Conservation (phyloP, 1,140 invertebrate genomes). For the Batillaria attramentaria region DNA sequence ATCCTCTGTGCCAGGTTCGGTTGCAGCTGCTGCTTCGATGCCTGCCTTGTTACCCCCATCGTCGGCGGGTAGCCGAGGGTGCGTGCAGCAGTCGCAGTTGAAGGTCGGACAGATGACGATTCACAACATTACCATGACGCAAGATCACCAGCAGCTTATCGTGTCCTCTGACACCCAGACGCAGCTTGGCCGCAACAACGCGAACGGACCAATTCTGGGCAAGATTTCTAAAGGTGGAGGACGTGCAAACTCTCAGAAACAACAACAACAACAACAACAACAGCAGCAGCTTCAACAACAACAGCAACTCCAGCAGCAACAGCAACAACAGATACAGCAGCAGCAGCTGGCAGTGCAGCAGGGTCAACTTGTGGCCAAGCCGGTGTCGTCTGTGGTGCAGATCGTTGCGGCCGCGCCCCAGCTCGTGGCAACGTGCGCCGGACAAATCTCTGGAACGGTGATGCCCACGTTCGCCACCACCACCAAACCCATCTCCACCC, state of each 20-base stretch:
- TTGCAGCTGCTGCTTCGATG: slow-evolving; percentile 35
- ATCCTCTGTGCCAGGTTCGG: slow-evolving; percentile 12
- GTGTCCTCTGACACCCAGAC: slow-evolving; percentile 67
- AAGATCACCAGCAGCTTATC: slow-evolving; percentile 66
- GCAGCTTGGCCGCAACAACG: slow-evolving; percentile 60
- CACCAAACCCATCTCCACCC: slow-evolving; percentile 63
- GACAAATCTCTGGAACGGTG: slow-evolving; percentile 32
- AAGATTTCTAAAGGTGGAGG: slow-evolving; percentile 62
- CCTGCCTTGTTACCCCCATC: not conserved
- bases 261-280: slow-evolving; percentile 29
- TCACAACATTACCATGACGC: slow-evolving; percentile 69
- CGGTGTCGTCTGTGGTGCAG: slow-evolving; percentile 45
- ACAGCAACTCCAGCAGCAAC: slow-evolving; percentile 14
- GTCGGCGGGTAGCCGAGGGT: not conserved
- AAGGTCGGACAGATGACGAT: slow-evolving; percentile 62
- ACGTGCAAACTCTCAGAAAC: slow-evolving; percentile 32
- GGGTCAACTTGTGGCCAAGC: slow-evolving; percentile 22
- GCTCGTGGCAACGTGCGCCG: slow-evolving; percentile 23
- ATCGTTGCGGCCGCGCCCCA: slow-evolving; percentile 38
- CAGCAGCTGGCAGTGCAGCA: slow-evolving; percentile 29
- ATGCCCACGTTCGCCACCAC: slow-evolving; percentile 62
- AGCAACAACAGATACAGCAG: slow-evolving; percentile 11
- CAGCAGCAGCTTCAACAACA: slow-evolving; percentile 43
- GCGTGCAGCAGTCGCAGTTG: slow-evolving; percentile 8
- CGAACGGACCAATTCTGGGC: slow-evolving; percentile 59